These are phyloP conservation scores for Bostrychus sinensis DNA, from an alignment of 2,113 vertebrate genomes.

Conservation along the genomic window DNA sequence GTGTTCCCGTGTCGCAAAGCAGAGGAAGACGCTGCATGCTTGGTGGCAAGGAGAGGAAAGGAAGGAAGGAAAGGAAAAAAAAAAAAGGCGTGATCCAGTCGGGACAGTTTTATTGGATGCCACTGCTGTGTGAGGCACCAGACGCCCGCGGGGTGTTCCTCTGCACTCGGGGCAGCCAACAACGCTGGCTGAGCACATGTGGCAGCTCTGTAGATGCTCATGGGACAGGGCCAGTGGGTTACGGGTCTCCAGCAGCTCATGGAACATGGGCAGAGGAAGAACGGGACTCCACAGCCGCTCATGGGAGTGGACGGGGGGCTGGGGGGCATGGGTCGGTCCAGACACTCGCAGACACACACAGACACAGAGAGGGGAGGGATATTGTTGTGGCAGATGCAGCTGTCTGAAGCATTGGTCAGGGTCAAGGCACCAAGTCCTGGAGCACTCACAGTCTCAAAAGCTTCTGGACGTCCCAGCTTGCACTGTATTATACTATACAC, in stretches of 20 bases:
- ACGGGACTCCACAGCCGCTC: too few species aligned
- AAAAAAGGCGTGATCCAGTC: constrained; percentile 39
- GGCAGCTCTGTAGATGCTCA: constrained; percentile 37
- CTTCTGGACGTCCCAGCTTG: not conserved
- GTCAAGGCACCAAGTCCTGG: constrained; percentile 6
- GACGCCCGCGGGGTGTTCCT: constrained; percentile 56
- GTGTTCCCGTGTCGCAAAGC: constrained; percentile 69
- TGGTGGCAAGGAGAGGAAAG: constrained; percentile 50
- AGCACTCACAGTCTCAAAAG: not conserved
- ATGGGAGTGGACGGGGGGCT: constrained; percentile 13
- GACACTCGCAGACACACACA: not conserved
- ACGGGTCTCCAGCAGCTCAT: constrained; percentile 23
- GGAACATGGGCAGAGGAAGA: too few species aligned
- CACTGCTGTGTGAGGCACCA: constrained; percentile 36
- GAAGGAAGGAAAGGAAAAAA: not conserved
- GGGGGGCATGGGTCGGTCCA: not conserved
- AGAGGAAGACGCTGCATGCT: constrained; percentile 42
- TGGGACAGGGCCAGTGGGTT: too few species aligned
- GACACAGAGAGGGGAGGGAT: constrained; percentile 21
- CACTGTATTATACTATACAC: too few species aligned
- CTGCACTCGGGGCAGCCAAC: constrained; percentile 61
- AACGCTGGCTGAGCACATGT: constrained; percentile 43
- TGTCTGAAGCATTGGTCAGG: constrained; percentile 47
- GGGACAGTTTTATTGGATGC: constrained; percentile 46
- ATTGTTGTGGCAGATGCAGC: constrained; percentile 43